phyloP scores from a whole-genome alignment of 2,113 vertebrate genomes.

The Paratilapia polleni region DNA sequence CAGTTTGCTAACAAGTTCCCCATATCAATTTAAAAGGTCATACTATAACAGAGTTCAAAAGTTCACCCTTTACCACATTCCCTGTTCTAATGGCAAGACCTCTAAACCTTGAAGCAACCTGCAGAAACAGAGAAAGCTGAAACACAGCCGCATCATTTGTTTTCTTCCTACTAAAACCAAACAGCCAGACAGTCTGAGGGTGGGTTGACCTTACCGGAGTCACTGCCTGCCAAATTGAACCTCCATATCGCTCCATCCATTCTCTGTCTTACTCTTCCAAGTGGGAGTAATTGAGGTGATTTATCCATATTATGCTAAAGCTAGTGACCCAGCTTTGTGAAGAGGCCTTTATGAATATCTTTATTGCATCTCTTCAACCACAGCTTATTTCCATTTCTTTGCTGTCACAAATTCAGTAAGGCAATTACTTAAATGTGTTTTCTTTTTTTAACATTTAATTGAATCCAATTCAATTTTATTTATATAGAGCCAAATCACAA shows the following conservation, averaged over 20 bases:
- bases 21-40: background rate
- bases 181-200: slow-evolving; percentile 29
- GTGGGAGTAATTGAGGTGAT: slow-evolving; percentile 59
- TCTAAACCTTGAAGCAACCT: background rate
- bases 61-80: background rate
- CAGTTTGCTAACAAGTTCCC: background rate
- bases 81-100: background rate
- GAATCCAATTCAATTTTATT: too few relatives aligned
- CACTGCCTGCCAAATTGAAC: slow-evolving; percentile 42
- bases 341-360: slow-evolving; percentile 46
- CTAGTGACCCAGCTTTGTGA: slow-evolving; percentile 35
- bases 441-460: background rate
- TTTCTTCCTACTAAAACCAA: slow-evolving; percentile 32
- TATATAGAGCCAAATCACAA: too few relatives aligned
- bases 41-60: background rate
- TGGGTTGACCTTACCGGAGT: slow-evolving; percentile 44
- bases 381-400: slow-evolving; percentile 23
- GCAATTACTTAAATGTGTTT: background rate
- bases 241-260: slow-evolving; percentile 28
- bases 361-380: slow-evolving; percentile 37
- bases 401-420: slow-evolving; percentile 35
- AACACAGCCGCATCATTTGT: slow-evolving; percentile 12
- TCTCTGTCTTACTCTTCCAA: slow-evolving; percentile 42
- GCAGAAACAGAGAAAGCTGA: slow-evolving; percentile 25
- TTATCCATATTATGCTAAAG: slow-evolving; percentile 58